Evolutionary conservation across 2,113 vertebrate species (phyloP).

Genomic region (Epinephelus fuscoguttatus): DNA sequence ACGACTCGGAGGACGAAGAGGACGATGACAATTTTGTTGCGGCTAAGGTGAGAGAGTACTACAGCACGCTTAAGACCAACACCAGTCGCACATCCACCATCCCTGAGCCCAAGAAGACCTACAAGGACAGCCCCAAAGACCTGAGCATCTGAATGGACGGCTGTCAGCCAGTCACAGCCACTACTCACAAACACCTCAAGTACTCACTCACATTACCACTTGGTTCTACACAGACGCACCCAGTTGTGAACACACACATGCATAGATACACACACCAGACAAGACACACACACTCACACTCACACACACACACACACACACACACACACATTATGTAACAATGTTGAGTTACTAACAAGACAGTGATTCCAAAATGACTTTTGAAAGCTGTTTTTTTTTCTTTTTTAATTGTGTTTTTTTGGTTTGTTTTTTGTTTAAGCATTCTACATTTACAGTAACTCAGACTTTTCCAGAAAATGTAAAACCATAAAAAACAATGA

Average conservation of each 20-base stretch:
- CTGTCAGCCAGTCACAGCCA: conserved; percentile 48
- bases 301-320: conserved; percentile 19
- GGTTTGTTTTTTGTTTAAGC: conserved; percentile 71
- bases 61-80: conserved; percentile 82
- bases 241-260: conserved; percentile 42
- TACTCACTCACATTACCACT: conserved; percentile 63
- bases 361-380: conserved; percentile 80
- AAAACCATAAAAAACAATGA: conserved; percentile 86
- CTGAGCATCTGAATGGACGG: conserved; percentile 93
- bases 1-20: conserved; percentile 78
- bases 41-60: conserved; percentile 87
- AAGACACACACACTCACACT: conserved; percentile 9
- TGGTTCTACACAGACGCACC: conserved; percentile 58
- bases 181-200: conserved; percentile 66
- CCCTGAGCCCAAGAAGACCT: conserved; percentile 89
- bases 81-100: conserved; percentile 69
- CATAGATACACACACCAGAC: neutral
- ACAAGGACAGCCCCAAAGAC: conserved; percentile 96
- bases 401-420: conserved; percentile 63
- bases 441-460: conserved; percentile 80
- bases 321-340: conserved; percentile 61
- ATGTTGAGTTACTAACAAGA: conserved; percentile 77
- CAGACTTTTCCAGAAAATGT: conserved; percentile 84
- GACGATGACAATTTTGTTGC: conserved; percentile 80
- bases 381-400: conserved; percentile 68